Conservation (phyloP, 2,113 vertebrate genomes). For the Lontra canadensis region DNA sequence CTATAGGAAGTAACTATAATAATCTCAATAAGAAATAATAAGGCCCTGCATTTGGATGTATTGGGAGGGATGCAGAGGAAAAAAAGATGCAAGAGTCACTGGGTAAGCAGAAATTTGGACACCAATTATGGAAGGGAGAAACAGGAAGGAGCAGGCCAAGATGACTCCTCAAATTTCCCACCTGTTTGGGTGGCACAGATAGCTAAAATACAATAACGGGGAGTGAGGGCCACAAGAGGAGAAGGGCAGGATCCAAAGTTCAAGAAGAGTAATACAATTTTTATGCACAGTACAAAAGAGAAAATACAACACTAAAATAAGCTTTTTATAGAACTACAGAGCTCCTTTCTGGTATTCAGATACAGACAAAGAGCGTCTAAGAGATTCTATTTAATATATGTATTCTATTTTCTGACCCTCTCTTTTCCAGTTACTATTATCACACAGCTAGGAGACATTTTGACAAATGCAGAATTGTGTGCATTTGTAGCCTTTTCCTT, state of each 20-base stretch:
- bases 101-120: not conserved
- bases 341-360: not conserved
- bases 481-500: not conserved
- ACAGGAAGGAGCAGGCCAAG: not conserved
- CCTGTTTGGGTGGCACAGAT: not conserved
- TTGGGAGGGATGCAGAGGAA: not conserved
- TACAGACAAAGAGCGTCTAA: not conserved
- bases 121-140: not conserved
- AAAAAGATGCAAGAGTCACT: constrained; percentile 16
- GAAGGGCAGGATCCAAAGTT: not conserved
- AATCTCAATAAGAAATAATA: constrained; percentile 33
- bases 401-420: constrained; percentile 18
- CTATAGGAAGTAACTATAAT: constrained; percentile 35
- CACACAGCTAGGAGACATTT: not conserved
- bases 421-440: not conserved
- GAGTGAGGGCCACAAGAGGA: not conserved
- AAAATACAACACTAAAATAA: constrained; percentile 33
- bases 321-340: constrained; percentile 27
- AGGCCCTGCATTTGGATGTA: constrained; percentile 1
- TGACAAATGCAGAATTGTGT: constrained; percentile 11
- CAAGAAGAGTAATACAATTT: constrained; percentile 18
- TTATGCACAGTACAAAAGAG: not conserved
- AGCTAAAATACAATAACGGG: constrained; percentile 17
- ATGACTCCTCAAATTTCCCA: constrained; percentile 13
- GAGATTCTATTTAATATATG: constrained; percentile 11